phyloP scores from a whole-genome alignment of 1,140 invertebrate species.

The Bombus impatiens region DNA sequence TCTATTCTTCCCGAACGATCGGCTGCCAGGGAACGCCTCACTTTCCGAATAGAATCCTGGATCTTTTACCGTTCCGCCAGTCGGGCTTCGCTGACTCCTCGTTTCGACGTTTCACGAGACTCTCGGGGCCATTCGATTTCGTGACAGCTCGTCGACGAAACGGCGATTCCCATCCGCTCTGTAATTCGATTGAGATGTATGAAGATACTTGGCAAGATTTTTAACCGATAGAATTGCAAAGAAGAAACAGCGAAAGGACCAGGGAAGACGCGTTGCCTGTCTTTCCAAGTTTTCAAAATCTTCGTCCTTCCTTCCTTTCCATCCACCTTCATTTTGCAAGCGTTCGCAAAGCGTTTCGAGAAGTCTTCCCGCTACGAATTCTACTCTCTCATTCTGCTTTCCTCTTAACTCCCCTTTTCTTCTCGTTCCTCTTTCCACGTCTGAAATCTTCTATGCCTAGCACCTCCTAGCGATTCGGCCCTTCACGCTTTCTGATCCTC shows the following conservation, averaged over 20 bases:
- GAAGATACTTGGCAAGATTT: neutral
- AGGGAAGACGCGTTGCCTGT: neutral
- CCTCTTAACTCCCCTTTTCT: slow-evolving; percentile 12
- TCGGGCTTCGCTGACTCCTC: slow-evolving; percentile 15
- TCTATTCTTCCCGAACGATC: slow-evolving; percentile 7
- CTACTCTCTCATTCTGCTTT: neutral
- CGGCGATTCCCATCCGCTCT: neutral
- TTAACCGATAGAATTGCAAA: neutral
- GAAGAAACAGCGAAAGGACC: neutral
- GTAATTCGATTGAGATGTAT: neutral
- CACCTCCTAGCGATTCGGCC: slow-evolving; percentile 2
- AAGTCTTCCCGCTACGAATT: neutral
- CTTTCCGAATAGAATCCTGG: neutral
- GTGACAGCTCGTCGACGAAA: neutral
- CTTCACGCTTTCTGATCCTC: slow-evolving; percentile 38
- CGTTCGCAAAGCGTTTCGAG: neutral
- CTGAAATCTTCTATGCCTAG: neutral
- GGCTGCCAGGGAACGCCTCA: neutral
- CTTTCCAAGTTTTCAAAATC: neutral
- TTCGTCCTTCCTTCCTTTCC: neutral
- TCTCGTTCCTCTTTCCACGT: neutral
- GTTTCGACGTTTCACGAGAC: slow-evolving; percentile 2
- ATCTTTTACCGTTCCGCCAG: slow-evolving; percentile 29
- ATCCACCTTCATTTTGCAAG: neutral
- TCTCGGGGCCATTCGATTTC: slow-evolving; percentile 16